Evolutionary conservation across 2,888 invertebrate genomes (phyloP), one percentile per base, ranked within the genome.

Genomic region (Tenthredo distinguenda): DNA sequence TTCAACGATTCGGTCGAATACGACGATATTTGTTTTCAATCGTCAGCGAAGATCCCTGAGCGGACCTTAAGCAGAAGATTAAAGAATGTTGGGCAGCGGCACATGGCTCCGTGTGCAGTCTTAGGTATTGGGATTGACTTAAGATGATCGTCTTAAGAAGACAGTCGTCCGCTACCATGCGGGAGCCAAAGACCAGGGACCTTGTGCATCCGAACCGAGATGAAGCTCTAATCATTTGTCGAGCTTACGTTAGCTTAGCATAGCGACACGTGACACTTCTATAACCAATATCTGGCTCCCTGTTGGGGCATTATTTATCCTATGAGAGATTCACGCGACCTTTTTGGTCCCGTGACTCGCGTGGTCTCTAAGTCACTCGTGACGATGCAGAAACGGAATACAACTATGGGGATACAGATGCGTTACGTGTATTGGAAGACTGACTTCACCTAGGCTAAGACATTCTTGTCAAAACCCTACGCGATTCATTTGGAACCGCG

Each of bases 91-190:
- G 34, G 71, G 5, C 34, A 15, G n/a, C 34, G 37, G 15, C 9
- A 34, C 71, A 71, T 3, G 34, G 40, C 40, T 21, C 79, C 18
- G 62, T 58, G 18, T 34, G 62, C 21, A 37, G 58, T 81, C 62
- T 58, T 81, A 21, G 68, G 12, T 26, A 65, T 72, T 68, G 65
- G 77, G 37, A 43, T 77, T 62, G 77, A 77, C 47, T 72, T 50
- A 40, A 85, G 68, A 83, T 79, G 87, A 84, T 87, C 84, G 72
- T 85, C 84, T 65, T 76, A 88, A 88, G 86, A 88, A 83, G 88
- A 90, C 88, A 86, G 88, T 86, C 87, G 87, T 82, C 84, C 81
- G 88, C 89, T 91, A 89, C 90, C 86, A 87, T 71, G 83, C 86
- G 79, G 84, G 81, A 83, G 85, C 86, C 84, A 15, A 50, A 47